Base-by-base conservation (phyloP, 2,113 vertebrate genomes). In the Sapajus apella region DNA sequence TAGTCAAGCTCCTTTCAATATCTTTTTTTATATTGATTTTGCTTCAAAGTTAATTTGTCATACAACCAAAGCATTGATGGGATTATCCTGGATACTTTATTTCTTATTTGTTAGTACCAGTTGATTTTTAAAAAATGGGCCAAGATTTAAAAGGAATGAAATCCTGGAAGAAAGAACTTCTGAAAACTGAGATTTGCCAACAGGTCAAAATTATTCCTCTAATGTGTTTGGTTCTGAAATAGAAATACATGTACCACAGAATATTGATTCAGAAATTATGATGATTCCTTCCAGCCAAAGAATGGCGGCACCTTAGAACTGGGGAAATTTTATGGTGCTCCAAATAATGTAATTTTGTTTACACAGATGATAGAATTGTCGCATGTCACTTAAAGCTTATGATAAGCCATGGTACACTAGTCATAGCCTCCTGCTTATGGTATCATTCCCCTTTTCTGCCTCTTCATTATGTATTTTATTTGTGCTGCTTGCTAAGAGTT, bases 171-270 rank as follows among this genome's bases (percentile, higher is more conserved):
- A 68, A 84, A 70, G 58, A 92, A 79, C 43, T 56, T 16, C 35
- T 70, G 18, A 80, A 95, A 87, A 88, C 6, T 70, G 37, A 8
- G n/a, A 82, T 77, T 89, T 95, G 23, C 7, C 7, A 82, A 40
- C 10, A 52, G 73, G 55, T 72, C 1, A 81, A 84, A 17, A 68
- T 55, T 91, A 73, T 77, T 43, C 14, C 7, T 52, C 3, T 32
- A 35, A 89, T 56, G 21, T 50, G 37, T 77, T 40, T 92, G 37
- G 84, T 85, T 83, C 30, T 90, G 81, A 94, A 94, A 83, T 43
- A 76, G 64, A 93, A 23, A 10, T 11, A 30, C 92, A 73, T 8
- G 43, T 52, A n/a, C 23, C 52, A 79, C 18, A 55, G 52, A 68
- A 87, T 61, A 68, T 68, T 70, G 23, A 73, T 40, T 82, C n/a